These are phyloP conservation scores for Tragelaphus strepsiceros DNA, from an alignment of 2,113 vertebrate species.

Conservation along the genomic window DNA sequence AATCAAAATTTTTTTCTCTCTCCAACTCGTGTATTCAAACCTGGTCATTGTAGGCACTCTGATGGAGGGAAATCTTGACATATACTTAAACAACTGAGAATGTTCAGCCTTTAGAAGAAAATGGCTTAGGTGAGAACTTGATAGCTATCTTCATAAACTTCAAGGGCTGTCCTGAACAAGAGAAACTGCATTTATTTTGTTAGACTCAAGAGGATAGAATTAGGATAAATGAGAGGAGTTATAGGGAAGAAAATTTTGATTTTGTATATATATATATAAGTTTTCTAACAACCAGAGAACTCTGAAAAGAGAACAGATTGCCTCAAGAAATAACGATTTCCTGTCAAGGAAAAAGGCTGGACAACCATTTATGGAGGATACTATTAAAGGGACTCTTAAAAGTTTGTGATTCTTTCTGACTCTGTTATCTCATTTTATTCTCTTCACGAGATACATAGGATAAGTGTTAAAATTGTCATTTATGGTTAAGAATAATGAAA, in stretches of 20 bases:
- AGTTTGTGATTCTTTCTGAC: background rate
- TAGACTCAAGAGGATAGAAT: background rate
- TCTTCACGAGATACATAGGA: background rate
- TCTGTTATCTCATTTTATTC: slow-evolving; percentile 16
- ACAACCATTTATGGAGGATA: background rate
- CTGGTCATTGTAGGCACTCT: background rate
- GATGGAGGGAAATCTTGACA: background rate
- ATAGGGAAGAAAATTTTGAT: background rate
- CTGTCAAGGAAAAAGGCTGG: background rate
- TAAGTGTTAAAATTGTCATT: background rate
- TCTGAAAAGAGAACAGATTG: slow-evolving; percentile 6
- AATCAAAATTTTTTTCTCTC: background rate
- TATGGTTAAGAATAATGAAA: background rate
- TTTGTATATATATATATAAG: background rate
- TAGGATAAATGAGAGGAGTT: background rate
- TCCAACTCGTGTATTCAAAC: background rate
- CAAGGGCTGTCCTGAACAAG: background rate
- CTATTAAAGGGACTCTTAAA: background rate
- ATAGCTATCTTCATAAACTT: background rate
- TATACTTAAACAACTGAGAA: background rate
- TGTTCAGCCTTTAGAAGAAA: background rate
- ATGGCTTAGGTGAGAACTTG: background rate
- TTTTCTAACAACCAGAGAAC: background rate
- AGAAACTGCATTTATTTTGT: background rate
- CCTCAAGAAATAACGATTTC: slow-evolving; percentile 27